These are phyloP conservation scores for Macaria notata DNA, from an alignment of 2,888 invertebrate genomes.

Conservation along the genomic window DNA sequence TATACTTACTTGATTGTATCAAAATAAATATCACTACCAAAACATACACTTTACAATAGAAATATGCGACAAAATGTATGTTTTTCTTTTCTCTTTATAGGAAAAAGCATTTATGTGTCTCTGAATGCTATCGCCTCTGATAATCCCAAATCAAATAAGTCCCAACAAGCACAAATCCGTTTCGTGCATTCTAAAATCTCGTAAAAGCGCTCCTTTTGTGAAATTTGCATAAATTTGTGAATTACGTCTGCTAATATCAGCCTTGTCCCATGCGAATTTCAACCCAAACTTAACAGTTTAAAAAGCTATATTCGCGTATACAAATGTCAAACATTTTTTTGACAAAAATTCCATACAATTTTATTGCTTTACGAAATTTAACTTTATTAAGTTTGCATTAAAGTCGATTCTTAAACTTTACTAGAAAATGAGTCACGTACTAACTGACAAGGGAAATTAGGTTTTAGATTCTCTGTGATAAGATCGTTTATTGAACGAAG, in stretches of 20 bases:
- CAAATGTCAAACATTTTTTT: too few species aligned
- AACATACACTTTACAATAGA: too few species aligned
- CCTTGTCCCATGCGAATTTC: conserved; percentile 8
- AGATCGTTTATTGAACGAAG: conserved; percentile 17
- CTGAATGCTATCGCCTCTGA: not conserved
- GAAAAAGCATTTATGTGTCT: too few species aligned
- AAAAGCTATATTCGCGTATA: not conserved
- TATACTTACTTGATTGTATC: too few species aligned
- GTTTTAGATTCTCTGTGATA: conserved; percentile 8
- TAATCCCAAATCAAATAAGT: conserved; percentile 21
- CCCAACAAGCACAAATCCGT: conserved; percentile 10
- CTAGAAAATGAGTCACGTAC: conserved; percentile 1
- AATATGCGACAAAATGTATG: too few species aligned
- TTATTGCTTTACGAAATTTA: conserved; percentile 2
- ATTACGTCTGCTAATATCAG: conserved; percentile 19
- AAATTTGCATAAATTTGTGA: conserved; percentile 19
- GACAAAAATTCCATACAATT: too few species aligned
- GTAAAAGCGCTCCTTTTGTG: conserved; percentile 14
- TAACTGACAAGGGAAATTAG: conserved; percentile 13
- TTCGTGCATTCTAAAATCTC: conserved; percentile 18
- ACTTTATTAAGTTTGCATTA: conserved; percentile 1
- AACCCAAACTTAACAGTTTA: not conserved
- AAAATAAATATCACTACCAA: too few species aligned
- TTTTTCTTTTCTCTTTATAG: too few species aligned
- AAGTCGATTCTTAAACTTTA: conserved; percentile 1